phyloP scores from a whole-genome alignment of 1,140 invertebrate genomes.

The Dryas iulia region DNA sequence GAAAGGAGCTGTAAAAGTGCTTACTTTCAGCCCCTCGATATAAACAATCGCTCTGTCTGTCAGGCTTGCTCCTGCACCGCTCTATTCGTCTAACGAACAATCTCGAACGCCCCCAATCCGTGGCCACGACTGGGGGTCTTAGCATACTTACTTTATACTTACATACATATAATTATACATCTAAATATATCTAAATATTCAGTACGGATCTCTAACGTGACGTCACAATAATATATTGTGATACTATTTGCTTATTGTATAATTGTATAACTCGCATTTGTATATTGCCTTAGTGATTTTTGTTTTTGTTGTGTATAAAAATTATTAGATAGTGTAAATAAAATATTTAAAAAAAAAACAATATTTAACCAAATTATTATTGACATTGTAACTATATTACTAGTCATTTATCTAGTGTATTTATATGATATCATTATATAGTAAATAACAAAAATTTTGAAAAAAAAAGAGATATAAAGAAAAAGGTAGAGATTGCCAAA shows the following conservation, averaged over 20 bases:
- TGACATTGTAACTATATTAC: slow-evolving; percentile 70
- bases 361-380: slow-evolving; percentile 49
- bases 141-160: slow-evolving; percentile 24
- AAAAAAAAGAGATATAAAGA: slow-evolving; percentile 41
- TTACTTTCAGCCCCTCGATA: slow-evolving; percentile 51
- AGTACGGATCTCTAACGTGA: slow-evolving; percentile 76
- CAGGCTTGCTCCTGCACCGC: slow-evolving; percentile 67
- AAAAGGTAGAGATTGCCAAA: slow-evolving; percentile 32
- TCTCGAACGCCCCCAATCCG: slow-evolving; percentile 66
- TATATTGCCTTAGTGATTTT: slow-evolving; percentile 42
- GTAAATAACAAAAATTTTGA: slow-evolving; percentile 41
- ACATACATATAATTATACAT: slow-evolving; percentile 54
- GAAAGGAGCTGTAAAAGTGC: slow-evolving; percentile 46
- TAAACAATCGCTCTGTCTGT: slow-evolving; percentile 71
- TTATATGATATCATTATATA: slow-evolving; percentile 58
- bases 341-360: too few relatives aligned
- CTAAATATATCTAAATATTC: slow-evolving; percentile 64
- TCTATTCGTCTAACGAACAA: slow-evolving; percentile 65
- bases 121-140: slow-evolving; percentile 70
- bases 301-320: slow-evolving; percentile 36
- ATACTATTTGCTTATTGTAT: slow-evolving; percentile 41
- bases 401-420: slow-evolving; percentile 79
- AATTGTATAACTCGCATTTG: slow-evolving; percentile 32
- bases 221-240: slow-evolving; percentile 73
- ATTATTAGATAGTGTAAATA: slow-evolving; percentile 37